Percentiles rank a stretch among this genome's conserved stretches.
phyloP scores from a whole-genome alignment of 2,113 vertebrate species.

The Lonchura striata region DNA sequence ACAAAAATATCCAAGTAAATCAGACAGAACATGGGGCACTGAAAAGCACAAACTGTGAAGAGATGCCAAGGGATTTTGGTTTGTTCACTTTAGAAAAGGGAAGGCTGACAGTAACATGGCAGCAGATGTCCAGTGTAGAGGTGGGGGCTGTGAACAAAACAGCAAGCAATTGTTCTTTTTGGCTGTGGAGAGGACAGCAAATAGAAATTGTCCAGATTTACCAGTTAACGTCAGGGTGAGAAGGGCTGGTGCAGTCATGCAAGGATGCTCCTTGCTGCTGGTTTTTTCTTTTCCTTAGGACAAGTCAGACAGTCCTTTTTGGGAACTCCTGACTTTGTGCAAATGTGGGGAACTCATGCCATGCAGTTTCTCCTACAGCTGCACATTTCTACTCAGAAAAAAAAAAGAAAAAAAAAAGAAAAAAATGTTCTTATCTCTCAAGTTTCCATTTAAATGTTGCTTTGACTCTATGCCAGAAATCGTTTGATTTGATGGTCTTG shows the following conservation, averaged over 20 bases:
- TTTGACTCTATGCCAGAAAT: slow-evolving; percentile 64
- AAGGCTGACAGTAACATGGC: background rate
- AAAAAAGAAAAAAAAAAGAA: slow-evolving; percentile 18
- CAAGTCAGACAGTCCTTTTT: background rate
- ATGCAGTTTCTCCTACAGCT: background rate
- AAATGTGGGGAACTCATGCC: background rate
- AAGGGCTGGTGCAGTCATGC: background rate
- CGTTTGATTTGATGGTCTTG: slow-evolving; percentile 60
- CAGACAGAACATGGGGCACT: background rate
- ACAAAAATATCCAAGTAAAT: background rate
- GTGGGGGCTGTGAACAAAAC: background rate
- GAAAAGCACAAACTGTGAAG: background rate
- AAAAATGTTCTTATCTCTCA: slow-evolving; percentile 40
- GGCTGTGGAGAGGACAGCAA: background rate
- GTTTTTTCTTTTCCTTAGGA: background rate
- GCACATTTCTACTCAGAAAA: background rate
- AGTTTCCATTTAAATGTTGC: slow-evolving; percentile 32
- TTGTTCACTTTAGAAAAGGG: background rate
- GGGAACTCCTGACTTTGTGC: background rate
- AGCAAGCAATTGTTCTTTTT: background rate
- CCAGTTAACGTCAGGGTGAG: background rate
- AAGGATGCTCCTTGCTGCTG: background rate
- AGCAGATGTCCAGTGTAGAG: background rate
- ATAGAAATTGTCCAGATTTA: background rate
- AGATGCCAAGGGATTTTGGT: background rate